A percentile compares a stretch with the other conserved stretches of the same genome.
These are phyloP conservation scores for Oceanodroma tethys DNA, from an alignment of 2,113 vertebrate genomes.

Conservation along the genomic window DNA sequence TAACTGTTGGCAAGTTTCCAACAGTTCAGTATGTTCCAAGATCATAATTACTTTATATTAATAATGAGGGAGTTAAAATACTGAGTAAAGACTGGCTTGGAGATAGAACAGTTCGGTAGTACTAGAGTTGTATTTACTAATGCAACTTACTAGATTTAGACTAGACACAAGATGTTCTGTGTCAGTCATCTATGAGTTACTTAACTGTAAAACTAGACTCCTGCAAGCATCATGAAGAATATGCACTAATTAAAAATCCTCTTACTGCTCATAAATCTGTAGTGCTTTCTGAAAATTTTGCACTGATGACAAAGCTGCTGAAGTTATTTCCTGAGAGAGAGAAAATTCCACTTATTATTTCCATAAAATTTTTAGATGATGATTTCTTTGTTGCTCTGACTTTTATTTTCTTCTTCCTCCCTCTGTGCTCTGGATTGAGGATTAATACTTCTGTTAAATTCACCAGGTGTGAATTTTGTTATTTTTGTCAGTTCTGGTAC, in stretches of 20 bases:
- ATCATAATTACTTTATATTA: not conserved
- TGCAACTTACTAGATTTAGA: not conserved
- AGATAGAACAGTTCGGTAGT: not conserved
- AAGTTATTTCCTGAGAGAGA: not conserved
- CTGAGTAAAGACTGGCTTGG: not conserved
- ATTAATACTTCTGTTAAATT: not conserved
- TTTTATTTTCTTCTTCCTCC: not conserved
- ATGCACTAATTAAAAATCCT: not conserved
- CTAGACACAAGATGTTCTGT: not conserved
- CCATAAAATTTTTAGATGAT: not conserved
- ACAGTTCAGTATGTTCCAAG: not conserved
- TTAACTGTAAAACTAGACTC: not conserved
- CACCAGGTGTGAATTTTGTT: not conserved
- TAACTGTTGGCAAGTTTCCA: not conserved
- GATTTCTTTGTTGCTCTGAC: not conserved
- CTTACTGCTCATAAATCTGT: not conserved
- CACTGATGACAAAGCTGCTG: not conserved
- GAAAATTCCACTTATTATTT: not conserved
- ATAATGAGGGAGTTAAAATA: not conserved
- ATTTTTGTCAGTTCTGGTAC: not conserved
- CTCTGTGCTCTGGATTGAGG: not conserved
- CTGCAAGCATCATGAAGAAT: not conserved
- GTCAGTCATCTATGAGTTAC: not conserved
- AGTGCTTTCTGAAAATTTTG: not conserved
- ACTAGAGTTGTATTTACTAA: not conserved